phyloP scores from a whole-genome alignment of 2,888 invertebrate species.

The Morpho deidamia region DNA sequence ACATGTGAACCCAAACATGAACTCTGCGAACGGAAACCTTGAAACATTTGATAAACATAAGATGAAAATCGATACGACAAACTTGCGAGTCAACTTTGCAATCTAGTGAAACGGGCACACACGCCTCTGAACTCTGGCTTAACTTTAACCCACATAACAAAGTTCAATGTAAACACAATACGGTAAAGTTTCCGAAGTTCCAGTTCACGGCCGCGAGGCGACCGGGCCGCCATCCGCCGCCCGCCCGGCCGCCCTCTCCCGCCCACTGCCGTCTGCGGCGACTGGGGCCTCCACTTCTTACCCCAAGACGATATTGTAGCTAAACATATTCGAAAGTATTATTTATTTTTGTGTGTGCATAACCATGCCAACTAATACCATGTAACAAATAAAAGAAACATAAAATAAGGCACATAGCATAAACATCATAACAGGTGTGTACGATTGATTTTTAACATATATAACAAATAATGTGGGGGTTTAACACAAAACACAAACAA shows the following conservation, averaged over 20 bases:
- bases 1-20: conserved; percentile 23
- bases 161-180: conserved; percentile 79
- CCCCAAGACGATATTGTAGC: not conserved
- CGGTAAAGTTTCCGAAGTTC: conserved; percentile 72
- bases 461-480: too few species aligned
- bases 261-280: conserved; percentile 3
- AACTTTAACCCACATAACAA: conserved; percentile 79
- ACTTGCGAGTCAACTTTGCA: conserved; percentile 71
- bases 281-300: conserved; percentile 27
- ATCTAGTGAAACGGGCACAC: conserved; percentile 67
- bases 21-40: conserved; percentile 46
- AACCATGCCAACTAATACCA: too few species aligned
- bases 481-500: too few species aligned
- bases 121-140: conserved; percentile 73
- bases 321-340: too few species aligned
- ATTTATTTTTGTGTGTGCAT: too few species aligned
- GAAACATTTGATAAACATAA: conserved; percentile 70
- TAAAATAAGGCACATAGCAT: too few species aligned
- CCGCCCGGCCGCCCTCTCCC: conserved; percentile 15
- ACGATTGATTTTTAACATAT: too few species aligned
- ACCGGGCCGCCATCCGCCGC: conserved; percentile 32
- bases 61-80: conserved; percentile 74
- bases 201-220: conserved; percentile 73
- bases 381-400: too few species aligned
- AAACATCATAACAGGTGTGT: too few species aligned